phyloP scores from a whole-genome alignment of 2,888 invertebrate species.

The Mesochorus sp. region DNA sequence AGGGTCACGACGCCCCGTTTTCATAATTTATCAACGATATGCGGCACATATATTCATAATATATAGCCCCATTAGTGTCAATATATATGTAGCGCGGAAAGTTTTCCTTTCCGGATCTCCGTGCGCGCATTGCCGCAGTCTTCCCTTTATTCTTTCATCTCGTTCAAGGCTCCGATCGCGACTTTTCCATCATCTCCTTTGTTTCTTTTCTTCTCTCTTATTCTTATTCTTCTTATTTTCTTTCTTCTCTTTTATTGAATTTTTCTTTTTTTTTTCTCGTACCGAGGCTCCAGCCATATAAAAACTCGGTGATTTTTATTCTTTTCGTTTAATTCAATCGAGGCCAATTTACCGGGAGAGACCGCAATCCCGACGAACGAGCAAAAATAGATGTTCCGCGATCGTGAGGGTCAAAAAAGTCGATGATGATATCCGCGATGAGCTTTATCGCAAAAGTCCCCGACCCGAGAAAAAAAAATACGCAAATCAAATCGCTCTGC shows the following conservation, averaged over 20 bases:
- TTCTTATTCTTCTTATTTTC: conserved; percentile 30
- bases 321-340: not conserved
- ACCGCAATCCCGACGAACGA: not conserved
- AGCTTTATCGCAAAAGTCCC: conserved; percentile 69
- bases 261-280: not conserved
- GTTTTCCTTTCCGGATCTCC: conserved; percentile 14
- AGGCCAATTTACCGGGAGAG: conserved; percentile 5
- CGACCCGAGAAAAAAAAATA: conserved; percentile 45
- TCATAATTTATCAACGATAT: conserved; percentile 28
- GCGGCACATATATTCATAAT: not conserved
- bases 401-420: conserved; percentile 74
- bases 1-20: conserved; percentile 30
- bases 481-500: conserved; percentile 67
- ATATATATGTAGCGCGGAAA: conserved; percentile 35
- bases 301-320: no score
- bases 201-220: conserved; percentile 14
- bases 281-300: no score
- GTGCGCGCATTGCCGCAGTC: no score
- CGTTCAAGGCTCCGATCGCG: not conserved
- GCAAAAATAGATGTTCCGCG: conserved; percentile 71
- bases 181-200: not conserved
- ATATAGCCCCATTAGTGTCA: no score
- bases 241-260: not conserved
- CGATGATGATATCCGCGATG: conserved; percentile 68
- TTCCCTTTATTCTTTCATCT: conserved; percentile 20